Evolutionary conservation across 2,888 invertebrate genomes (phyloP).

Genomic region (Caradrina kadenii): DNA sequence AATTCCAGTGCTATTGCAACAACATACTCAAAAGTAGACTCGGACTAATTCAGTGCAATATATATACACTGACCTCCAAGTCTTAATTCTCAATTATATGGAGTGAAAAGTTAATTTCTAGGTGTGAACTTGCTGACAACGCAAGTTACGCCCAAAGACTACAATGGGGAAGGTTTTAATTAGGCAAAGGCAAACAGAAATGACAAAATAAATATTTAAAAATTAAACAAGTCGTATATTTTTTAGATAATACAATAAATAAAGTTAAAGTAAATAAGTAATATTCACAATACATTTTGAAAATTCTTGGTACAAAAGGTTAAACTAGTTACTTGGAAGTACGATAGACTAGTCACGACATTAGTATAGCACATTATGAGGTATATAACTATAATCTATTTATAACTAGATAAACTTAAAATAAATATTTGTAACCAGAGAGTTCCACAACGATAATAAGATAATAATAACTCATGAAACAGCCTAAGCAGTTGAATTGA

Average conservation of each 20-base stretch:
- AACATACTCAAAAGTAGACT: no score
- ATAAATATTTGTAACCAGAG: background rate
- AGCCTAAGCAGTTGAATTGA: no score
- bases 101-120: background rate
- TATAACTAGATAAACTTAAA: conserved; percentile 4
- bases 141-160: background rate
- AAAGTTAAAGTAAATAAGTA: conserved; percentile 33
- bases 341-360: conserved; percentile 32
- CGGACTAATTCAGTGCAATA: no score
- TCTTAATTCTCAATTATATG: background rate
- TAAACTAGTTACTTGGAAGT: conserved; percentile 55
- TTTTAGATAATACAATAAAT: conserved; percentile 21
- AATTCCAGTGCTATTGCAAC: no score
- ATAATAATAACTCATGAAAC: background rate
- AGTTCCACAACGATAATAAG: conserved; percentile 11
- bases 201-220: conserved; percentile 1
- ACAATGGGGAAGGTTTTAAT: no score
- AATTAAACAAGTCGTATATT: conserved; percentile 43
- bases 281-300: conserved; percentile 52
- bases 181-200: background rate
- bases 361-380: conserved; percentile 42
- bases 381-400: conserved; percentile 24
- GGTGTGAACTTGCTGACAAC: background rate
- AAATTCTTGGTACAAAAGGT: conserved; percentile 57
- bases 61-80: no score